phyloP scores from a whole-genome alignment of 1,140 invertebrate genomes.

The Aphidius gifuensis region DNA sequence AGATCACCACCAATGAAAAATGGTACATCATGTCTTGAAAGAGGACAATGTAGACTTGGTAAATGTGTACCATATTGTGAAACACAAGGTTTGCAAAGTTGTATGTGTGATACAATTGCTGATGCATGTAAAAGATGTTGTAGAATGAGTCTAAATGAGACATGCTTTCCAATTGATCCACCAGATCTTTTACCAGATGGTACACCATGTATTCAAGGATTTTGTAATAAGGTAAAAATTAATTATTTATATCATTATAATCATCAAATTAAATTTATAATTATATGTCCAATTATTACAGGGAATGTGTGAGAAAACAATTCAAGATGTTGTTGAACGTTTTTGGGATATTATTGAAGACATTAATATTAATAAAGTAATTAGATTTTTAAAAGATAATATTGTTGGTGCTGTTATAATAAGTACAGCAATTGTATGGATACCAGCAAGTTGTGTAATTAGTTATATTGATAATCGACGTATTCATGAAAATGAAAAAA shows the following conservation, averaged over 20 bases:
- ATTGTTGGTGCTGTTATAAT: slow-evolving; percentile 88
- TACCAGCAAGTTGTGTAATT: slow-evolving; percentile 81
- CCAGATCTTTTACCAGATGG: slow-evolving; percentile 86
- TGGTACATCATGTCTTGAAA: slow-evolving; percentile 81
- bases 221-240: slow-evolving; percentile 79
- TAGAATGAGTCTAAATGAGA: slow-evolving; percentile 83
- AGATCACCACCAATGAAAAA: slow-evolving; percentile 83
- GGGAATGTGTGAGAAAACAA: slow-evolving; percentile 91
- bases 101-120: slow-evolving; percentile 88
- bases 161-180: slow-evolving; percentile 84
- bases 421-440: slow-evolving; percentile 86
- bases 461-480: slow-evolving; percentile 75
- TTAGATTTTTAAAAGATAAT: slow-evolving; percentile 82
- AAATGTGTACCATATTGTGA: slow-evolving; percentile 91
- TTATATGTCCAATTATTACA: slow-evolving; percentile 42
- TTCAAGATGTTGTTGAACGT: slow-evolving; percentile 90
- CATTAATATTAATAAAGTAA: slow-evolving; percentile 90
- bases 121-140: slow-evolving; percentile 90
- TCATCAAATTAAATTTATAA: slow-evolving; percentile 1
- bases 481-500: slow-evolving; percentile 52
- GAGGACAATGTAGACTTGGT: slow-evolving; percentile 80
- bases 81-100: slow-evolving; percentile 85
- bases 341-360: slow-evolving; percentile 97
- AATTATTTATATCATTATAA: slow-evolving; percentile 13
- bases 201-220: slow-evolving; percentile 93